A percentile compares a stretch with the other conserved stretches of the same genome.
Evolutionary conservation across 2,888 invertebrate genomes (phyloP).

Genomic region (Cryptocheilus praepositus): DNA sequence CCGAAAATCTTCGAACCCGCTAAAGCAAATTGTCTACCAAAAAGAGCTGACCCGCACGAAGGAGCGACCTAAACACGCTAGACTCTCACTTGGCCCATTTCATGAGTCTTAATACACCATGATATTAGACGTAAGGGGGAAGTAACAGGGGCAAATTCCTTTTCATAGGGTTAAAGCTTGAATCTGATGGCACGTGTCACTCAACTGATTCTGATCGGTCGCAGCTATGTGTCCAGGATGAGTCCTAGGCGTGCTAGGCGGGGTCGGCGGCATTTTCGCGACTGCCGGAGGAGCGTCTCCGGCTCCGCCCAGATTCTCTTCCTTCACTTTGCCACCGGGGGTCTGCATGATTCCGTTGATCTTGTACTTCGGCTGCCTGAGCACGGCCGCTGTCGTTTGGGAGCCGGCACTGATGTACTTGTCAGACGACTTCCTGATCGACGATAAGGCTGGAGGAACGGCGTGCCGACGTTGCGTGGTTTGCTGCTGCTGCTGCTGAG

Average conservation of each 20-base stretch:
- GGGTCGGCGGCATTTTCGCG: constrained; percentile 66
- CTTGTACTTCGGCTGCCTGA: constrained; percentile 66
- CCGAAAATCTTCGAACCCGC: too few relatives aligned
- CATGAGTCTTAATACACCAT: constrained; percentile 13
- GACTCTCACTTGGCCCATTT: constrained; percentile 1
- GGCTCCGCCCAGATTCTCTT: constrained; percentile 65
- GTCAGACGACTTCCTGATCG: constrained; percentile 52
- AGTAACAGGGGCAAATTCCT: constrained; percentile 17
- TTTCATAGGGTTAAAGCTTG: constrained; percentile 68
- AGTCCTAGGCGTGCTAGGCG: constrained; percentile 67
- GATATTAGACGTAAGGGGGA: constrained; percentile 14
- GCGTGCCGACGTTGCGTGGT: constrained; percentile 57
- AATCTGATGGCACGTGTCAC: constrained; percentile 72
- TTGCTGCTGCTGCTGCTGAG: constrained; percentile 53
- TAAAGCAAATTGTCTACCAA: too few relatives aligned
- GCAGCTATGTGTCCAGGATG: constrained; percentile 45
- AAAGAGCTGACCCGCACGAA: too few relatives aligned
- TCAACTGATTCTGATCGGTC: constrained; percentile 64
- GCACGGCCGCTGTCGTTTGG: constrained; percentile 53
- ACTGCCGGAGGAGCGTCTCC: constrained; percentile 63
- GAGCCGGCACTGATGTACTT: constrained; percentile 51
- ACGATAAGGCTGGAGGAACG: constrained; percentile 39
- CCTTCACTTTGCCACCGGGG: constrained; percentile 55
- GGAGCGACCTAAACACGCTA: too few relatives aligned
- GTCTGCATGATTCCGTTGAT: constrained; percentile 65